These are phyloP conservation scores for Stylophora pistillata DNA, from an alignment of 64 coral and sea anemone genomes.

Conservation along the genomic window DNA sequence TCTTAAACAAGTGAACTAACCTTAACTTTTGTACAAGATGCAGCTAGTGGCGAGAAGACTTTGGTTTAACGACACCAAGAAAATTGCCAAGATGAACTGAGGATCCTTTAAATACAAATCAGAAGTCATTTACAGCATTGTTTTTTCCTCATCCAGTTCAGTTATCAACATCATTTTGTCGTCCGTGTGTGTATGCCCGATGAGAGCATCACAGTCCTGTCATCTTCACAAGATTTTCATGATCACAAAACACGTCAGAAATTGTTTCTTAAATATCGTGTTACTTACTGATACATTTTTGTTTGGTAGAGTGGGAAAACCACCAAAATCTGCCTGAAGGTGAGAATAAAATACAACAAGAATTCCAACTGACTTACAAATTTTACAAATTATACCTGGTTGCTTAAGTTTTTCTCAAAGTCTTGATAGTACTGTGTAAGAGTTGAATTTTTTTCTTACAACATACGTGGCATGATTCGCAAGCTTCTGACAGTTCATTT, in stretches of 20 bases:
- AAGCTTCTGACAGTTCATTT: too few species aligned
- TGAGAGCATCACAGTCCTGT: neutral
- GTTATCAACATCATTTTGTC: neutral
- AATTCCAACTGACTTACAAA: neutral
- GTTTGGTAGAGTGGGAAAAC: slow-evolving; percentile 28
- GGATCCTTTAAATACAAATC: too few species aligned
- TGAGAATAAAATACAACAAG: neutral
- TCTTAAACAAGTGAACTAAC: too few species aligned
- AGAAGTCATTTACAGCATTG: too few species aligned
- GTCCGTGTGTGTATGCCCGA: neutral
- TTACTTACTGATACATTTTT: slow-evolving; percentile 26
- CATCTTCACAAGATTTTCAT: neutral
- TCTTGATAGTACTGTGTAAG: too few species aligned
- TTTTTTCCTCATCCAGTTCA: neutral
- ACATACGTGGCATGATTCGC: too few species aligned
- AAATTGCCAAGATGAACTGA: too few species aligned
- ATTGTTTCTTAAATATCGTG: neutral
- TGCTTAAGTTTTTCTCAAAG: too few species aligned
- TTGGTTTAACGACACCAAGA: too few species aligned
- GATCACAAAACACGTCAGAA: neutral
- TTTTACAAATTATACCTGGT: neutral
- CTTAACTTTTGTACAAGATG: too few species aligned
- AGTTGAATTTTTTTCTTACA: too few species aligned
- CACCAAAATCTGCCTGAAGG: slow-evolving; percentile 18
- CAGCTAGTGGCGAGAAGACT: too few species aligned